Evolutionary conservation across 1,140 invertebrate genomes (phyloP), one percentile per base, ranked within the genome.

Genomic region (Conopomorpha cramerella): DNA sequence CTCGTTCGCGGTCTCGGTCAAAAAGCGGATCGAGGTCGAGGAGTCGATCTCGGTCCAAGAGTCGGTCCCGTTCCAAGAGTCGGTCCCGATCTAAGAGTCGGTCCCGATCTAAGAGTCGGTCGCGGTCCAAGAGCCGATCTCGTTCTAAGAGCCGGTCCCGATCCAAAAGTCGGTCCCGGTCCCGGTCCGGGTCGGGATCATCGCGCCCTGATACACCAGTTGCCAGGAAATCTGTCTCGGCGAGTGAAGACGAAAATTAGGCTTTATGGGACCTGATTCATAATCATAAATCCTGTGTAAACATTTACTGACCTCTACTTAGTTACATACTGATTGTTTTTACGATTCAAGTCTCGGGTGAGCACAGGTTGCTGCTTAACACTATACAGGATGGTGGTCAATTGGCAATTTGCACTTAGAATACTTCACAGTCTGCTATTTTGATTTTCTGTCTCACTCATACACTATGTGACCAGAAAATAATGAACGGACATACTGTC

Each of bases 191-290:
- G 14, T 57, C 46, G 2, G 52, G 60, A 8, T 46, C 63, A 30
- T 78, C 70, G 0, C 59, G 77, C 35, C 77, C 78, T 0, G 78
- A 66, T 16, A 78, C 78, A n/a, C 78, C 78, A 0, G 68, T 74
- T 8, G 77, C 74, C 4, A 63, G 78, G 30, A 81, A 81, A 37
- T 80, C 79, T 13, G 71, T 80, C 10, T 80, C 77, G 0, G 79
- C 77, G 13, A 80, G 79, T 51, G 80, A 80, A 46, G 76, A 78
- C 36, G 72, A 78, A 49, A 55, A 44, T 44, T 71, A 65, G 43
- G 1, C 10, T 10, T 38, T n/a, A n/a, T n/a, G n/a, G n/a, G n/a
- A n/a, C n/a, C n/a, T n/a, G n/a, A n/a, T n/a, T n/a, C n/a, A n/a
- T n/a, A n/a, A n/a, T n/a, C n/a, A n/a, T n/a, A n/a, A n/a, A n/a